A percentile compares a stretch with the other conserved stretches of the same genome.
Conservation (phyloP, 1,140 invertebrate species). For the Phymastichus coffea region DNA sequence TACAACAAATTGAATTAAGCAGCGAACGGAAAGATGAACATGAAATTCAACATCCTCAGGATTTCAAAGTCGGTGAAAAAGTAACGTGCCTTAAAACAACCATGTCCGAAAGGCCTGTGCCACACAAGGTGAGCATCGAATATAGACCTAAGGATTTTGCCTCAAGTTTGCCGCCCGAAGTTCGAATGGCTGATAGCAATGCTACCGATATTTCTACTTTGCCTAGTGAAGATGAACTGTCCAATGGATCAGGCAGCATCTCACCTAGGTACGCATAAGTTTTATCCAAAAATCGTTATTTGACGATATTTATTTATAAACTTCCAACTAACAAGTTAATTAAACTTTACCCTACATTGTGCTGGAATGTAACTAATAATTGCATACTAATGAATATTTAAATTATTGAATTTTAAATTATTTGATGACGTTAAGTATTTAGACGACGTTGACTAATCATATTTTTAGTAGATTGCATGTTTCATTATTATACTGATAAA, state of each 20-base stretch:
- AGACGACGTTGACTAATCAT: no score
- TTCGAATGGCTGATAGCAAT: slow-evolving; percentile 56
- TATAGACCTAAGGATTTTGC: slow-evolving; percentile 54
- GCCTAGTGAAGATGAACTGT: slow-evolving; percentile 62
- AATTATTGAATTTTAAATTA: no score
- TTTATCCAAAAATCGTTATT: not conserved
- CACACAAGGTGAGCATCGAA: slow-evolving; percentile 55
- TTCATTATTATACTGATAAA: no score
- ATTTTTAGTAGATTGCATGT: no score
- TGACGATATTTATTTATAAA: no score
- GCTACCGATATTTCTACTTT: slow-evolving; percentile 54
- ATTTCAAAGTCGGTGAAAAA: slow-evolving; percentile 60
- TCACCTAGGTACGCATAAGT: slow-evolving; percentile 48
- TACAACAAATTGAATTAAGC: slow-evolving; percentile 27
- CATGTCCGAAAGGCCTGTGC: slow-evolving; percentile 48
- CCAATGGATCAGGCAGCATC: slow-evolving; percentile 58
- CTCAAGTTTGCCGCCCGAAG: slow-evolving; percentile 48
- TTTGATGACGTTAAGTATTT: no score
- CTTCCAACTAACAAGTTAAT: no score
- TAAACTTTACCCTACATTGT: no score
- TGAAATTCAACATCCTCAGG: slow-evolving; percentile 44
- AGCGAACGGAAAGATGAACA: slow-evolving; percentile 33
- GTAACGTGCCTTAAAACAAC: slow-evolving; percentile 56
- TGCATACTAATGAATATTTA: no score
- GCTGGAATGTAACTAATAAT: not conserved